Conservation (phyloP, 2,888 invertebrate species). For the Eremobia ochroleuca region DNA sequence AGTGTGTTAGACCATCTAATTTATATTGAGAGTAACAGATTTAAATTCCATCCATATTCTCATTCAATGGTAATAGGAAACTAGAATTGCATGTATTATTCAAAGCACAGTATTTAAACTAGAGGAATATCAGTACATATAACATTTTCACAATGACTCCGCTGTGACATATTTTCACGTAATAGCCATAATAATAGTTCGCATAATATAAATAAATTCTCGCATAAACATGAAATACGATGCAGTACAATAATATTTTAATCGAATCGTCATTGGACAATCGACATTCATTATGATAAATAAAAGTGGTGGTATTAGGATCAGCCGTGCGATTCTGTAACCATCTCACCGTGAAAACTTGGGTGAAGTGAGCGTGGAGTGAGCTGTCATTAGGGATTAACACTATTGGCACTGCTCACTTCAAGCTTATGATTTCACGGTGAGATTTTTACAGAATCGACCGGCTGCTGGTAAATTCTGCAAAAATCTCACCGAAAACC, state of each 20-base stretch:
- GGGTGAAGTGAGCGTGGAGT: too few species aligned
- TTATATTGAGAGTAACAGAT: conserved; percentile 45
- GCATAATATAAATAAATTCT: conserved; percentile 32
- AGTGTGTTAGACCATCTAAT: conserved; percentile 23
- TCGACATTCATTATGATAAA: conserved; percentile 10
- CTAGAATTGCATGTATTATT: conserved; percentile 63
- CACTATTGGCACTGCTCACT: too few species aligned
- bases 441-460: too few species aligned
- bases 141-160: conserved; percentile 47
- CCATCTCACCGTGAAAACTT: too few species aligned
- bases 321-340: too few species aligned
- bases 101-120: conserved; percentile 56
- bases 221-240: conserved; percentile 36
- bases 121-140: conserved; percentile 55
- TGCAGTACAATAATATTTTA: conserved; percentile 24
- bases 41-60: conserved; percentile 60
- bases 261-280: too few species aligned
- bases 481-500: too few species aligned
- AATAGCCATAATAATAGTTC: conserved; percentile 52
- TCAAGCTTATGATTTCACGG: too few species aligned
- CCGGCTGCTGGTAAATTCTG: too few species aligned
- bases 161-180: conserved; percentile 62
- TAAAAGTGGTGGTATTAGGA: conserved; percentile 3
- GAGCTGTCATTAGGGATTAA: too few species aligned
- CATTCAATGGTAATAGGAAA: conserved; percentile 67